phyloP scores from a whole-genome alignment of 2,113 vertebrate species.

The Ranitomeya imitator region DNA sequence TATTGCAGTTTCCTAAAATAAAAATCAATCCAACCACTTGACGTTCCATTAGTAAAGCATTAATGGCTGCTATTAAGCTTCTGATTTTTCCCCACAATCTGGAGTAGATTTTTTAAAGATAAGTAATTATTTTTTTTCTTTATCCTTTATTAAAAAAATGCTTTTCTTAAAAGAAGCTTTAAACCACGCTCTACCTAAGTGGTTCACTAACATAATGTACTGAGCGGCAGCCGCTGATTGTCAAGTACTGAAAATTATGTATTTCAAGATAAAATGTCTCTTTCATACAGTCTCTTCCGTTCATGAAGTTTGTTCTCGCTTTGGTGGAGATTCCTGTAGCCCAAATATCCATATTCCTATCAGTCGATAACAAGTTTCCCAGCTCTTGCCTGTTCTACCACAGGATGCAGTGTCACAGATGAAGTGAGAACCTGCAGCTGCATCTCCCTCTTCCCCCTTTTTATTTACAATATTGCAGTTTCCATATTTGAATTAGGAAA shows the following conservation, averaged over 20 bases:
- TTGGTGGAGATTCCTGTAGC: too few relatives aligned
- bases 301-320: too few relatives aligned
- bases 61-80: background rate
- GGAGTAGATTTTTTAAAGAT: background rate
- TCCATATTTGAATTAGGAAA: too few relatives aligned
- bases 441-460: too few relatives aligned
- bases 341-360: too few relatives aligned
- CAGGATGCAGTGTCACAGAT: too few relatives aligned
- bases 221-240: accelerated
- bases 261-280: background rate
- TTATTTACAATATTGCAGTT: too few relatives aligned
- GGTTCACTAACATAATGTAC: constrained; percentile 7
- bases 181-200: background rate
- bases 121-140: background rate
- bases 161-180: constrained; percentile 4
- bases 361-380: too few relatives aligned
- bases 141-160: background rate
- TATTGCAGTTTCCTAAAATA: background rate
- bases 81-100: background rate
- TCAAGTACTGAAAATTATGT: background rate
- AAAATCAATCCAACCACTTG: background rate
- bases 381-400: too few relatives aligned
- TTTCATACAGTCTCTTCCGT: too few relatives aligned
- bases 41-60: background rate
- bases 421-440: too few relatives aligned